Base-by-base conservation (phyloP, 2,113 vertebrate genomes). In the Bos javanicus region DNA sequence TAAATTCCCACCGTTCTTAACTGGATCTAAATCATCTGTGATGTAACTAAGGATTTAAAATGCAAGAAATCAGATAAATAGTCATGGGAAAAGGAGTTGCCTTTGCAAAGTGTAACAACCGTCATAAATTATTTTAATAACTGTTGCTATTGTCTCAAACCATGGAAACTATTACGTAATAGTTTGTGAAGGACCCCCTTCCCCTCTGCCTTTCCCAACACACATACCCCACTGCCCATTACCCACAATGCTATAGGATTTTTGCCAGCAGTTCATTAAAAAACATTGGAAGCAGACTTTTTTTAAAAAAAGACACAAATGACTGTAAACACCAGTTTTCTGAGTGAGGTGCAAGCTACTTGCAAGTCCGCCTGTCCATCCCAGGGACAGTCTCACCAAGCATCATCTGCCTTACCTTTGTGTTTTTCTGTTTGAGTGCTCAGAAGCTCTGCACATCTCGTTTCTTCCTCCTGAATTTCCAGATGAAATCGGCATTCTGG, bases 381-480 rank as follows among this genome's bases (percentile, higher is more conserved):
- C 5, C 1, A 23, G 23, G 36, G 33, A 46, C 21, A 0, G 14
- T 0, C 5, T 6, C 5, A 5, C 30, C 26, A 5, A 7, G 62
- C 4, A 25, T 5, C 33, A 25, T 7, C 33, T 12, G 46, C 78
- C 98, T 97, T 93, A 99, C 99, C 99, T 97, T 97, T 98, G 90
- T 97, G 94, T 5, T 97, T 97, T 46, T 97, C 96, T 86, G 97
- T 87, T 54, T 98, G 98, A 48, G 87, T 16, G 57, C 76, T 86
- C 15, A 99, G 71, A 36, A 98, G 97, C 39, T 98, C 98, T 92
- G 98, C 96, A 94, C 99, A 99, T 59, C 95, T 98, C 16, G 96
- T 96, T 97, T 99, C 98, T 74, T 99, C 99, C 91, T 99, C 98
- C 76, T 99, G 98, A 96, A 99, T 98, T 96, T 99, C 99, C 98